Base-by-base conservation (phyloP, 2,113 vertebrate species). In the Motacilla tschutschensis region DNA sequence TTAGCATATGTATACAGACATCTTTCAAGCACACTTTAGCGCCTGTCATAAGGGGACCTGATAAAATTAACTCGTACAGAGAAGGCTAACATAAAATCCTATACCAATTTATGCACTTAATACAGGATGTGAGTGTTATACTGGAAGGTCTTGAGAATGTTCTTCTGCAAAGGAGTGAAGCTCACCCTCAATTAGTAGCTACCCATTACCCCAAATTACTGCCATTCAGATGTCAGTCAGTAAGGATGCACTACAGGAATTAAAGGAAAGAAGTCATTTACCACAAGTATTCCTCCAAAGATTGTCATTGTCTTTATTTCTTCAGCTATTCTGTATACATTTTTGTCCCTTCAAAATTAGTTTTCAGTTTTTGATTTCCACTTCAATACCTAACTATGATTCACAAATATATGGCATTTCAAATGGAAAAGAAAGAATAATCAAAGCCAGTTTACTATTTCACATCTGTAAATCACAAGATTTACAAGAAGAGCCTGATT, bases 151-250 rank as follows among this genome's bases (percentile, higher is more conserved):
- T 94, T 91, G 91, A 92, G 91, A 89, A 94, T 83, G 74, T 94
- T 95, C 90, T 90, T 92, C 91, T 88, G 88, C 80, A 73, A 92
- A 87, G 90, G 74, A 83, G 83, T 76, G 88, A 95, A 91, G 93
- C 90, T 95, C 90, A 92, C 91, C 93, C 91, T 93, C 94, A 93
- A 92, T 95, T 92, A 94, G 91, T 73, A 94, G 93, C 93, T 93
- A 87, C 90, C 94, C 91, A 93, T 95, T 95, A 92, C 93, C 83
- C 85, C 92, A 92, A 94, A 91, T 94, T 89, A 93, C 92, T 92
- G 82, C 90, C 79, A 87, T 90, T 92, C 86, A 93, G 57, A 93
- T 90, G 91, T 93, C 91, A 94, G 83, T 93, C 93, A 93, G 63
- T 85, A 91, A 84, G 71, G 88, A 91, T 82, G 79, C 88, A 84